Evolutionary conservation across 2,888 invertebrate species (phyloP).

Genomic region (Tortricodes alternella): DNA sequence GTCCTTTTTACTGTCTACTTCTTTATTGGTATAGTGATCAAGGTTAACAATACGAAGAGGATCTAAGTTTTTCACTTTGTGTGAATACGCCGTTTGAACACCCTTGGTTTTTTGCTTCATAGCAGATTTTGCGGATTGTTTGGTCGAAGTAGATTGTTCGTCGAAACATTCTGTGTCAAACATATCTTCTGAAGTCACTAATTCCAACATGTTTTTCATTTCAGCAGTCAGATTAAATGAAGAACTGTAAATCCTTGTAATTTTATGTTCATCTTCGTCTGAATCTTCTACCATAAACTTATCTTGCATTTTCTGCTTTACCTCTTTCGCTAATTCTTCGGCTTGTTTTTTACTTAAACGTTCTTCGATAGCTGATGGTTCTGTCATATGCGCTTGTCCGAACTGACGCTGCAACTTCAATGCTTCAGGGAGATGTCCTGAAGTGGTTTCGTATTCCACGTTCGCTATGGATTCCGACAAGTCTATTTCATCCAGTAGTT

Average conservation of each 20-base stretch:
- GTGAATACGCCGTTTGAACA: background rate
- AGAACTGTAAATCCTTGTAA: background rate
- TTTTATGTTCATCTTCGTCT: too few relatives aligned
- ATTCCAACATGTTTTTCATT: background rate
- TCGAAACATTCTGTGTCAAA: background rate
- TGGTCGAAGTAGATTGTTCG: background rate
- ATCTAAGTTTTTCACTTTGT: background rate
- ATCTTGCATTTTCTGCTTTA: background rate
- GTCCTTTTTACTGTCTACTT: background rate
- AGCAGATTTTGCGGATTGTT: too few relatives aligned
- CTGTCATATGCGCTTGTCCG: background rate
- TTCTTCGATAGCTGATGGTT: too few relatives aligned
- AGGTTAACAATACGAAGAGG: background rate
- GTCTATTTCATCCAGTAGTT: constrained; percentile 46
- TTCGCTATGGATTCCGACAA: constrained; percentile 12
- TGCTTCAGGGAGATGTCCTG: background rate
- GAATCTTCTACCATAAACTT: background rate
- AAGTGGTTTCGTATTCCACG: fast-evolving
- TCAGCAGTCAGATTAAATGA: background rate
- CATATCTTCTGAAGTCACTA: background rate
- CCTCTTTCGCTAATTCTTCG: background rate
- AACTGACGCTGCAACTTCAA: background rate
- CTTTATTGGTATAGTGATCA: too few relatives aligned
- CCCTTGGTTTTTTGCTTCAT: background rate
- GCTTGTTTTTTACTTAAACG: background rate